phyloP scores from a whole-genome alignment of 1,140 invertebrate genomes.

The Helicoverpa zea region DNA sequence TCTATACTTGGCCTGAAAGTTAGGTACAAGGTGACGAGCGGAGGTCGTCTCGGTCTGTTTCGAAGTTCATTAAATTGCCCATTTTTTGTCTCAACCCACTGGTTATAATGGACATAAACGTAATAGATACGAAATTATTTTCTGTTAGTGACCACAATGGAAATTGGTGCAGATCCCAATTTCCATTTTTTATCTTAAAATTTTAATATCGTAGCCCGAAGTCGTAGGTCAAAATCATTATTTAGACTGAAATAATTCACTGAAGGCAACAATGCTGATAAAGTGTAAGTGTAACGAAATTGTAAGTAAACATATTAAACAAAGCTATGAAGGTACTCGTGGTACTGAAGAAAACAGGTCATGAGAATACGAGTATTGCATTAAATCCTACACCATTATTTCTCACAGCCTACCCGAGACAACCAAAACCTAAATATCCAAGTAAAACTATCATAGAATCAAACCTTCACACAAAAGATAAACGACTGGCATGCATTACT shows the following conservation, averaged over 20 bases:
- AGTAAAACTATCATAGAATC: conserved; percentile 36
- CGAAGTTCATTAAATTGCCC: conserved; percentile 36
- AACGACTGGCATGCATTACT: conserved; percentile 25
- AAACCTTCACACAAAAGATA: conserved; percentile 18
- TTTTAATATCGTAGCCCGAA: neutral
- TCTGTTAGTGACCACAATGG: conserved; percentile 30
- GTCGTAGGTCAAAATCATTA: neutral
- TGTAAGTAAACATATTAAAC: neutral
- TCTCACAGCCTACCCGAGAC: conserved; percentile 32
- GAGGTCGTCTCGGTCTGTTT: conserved; percentile 50
- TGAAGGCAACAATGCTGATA: neutral
- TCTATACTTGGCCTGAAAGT: conserved; percentile 45
- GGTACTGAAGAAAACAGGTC: neutral
- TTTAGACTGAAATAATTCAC: neutral
- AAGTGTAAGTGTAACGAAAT: neutral
- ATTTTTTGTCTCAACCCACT: conserved; percentile 28
- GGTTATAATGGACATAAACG: conserved; percentile 19
- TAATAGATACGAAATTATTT: conserved; percentile 12
- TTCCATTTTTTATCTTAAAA: neutral
- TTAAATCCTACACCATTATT: conserved; percentile 25
- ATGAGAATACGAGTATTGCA: conserved; percentile 4
- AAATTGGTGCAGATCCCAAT: neutral
- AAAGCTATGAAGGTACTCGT: neutral
- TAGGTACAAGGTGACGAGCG: conserved; percentile 43
- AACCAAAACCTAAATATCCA: conserved; percentile 18